Conservation (phyloP, 2,888 invertebrate genomes). For the Gymnoscelis rufifasciata region DNA sequence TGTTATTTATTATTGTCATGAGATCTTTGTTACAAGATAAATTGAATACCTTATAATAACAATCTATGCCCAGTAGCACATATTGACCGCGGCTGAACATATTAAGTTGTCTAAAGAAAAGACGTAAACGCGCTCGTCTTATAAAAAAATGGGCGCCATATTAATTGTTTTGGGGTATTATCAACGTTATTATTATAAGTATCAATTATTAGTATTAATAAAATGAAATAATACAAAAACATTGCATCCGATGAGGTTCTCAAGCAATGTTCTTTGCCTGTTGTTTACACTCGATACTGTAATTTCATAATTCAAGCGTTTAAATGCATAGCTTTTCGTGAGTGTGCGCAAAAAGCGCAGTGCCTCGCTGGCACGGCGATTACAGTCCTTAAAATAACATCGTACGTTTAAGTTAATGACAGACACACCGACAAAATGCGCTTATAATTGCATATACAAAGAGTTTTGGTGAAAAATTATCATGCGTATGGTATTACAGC, state of each 20-base stretch:
- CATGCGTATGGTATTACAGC: conserved; percentile 55
- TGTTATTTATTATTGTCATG: neutral
- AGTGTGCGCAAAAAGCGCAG: conserved; percentile 61
- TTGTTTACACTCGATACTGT: conserved; percentile 73
- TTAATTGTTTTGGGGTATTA: neutral
- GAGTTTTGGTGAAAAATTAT: conserved; percentile 76
- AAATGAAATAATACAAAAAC: neutral
- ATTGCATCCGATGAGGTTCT: neutral
- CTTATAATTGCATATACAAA: conserved; percentile 76
- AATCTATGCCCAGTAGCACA: too few species aligned
- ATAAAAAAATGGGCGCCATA: neutral
- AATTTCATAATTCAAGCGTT: conserved; percentile 79
- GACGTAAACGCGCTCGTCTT: neutral
- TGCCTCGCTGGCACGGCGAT: conserved; percentile 66
- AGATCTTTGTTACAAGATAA: too few species aligned
- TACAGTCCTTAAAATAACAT: conserved; percentile 78
- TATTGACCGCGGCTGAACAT: too few species aligned
- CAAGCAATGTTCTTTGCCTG: conserved; percentile 29
- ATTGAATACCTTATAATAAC: too few species aligned
- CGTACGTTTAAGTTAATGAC: conserved; percentile 79
- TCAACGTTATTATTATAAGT: too few species aligned
- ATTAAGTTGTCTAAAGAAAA: neutral
- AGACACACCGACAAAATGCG: conserved; percentile 76
- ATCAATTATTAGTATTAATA: neutral
- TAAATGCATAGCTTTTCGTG: conserved; percentile 78